These are phyloP conservation scores for Aphidoletes aphidimyza DNA, from an alignment of 2,888 invertebrate genomes.

Conservation along the genomic window DNA sequence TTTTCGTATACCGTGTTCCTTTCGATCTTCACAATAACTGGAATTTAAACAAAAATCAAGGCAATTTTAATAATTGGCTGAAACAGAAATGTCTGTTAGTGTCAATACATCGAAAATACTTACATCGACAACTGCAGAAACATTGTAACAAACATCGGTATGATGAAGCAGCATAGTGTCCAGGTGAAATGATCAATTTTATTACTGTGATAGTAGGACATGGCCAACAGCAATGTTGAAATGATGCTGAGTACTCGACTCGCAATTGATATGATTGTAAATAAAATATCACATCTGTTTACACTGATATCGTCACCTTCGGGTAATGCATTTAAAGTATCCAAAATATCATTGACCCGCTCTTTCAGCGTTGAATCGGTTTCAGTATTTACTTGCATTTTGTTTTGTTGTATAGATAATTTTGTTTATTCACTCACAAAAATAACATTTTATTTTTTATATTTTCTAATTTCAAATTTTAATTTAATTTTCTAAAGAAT, in stretches of 20 bases:
- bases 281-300: constrained; percentile 60
- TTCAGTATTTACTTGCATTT: neutral
- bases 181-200: constrained; percentile 61
- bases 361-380: constrained; percentile 37
- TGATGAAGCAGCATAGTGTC: constrained; percentile 61
- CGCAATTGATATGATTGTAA: constrained; percentile 61
- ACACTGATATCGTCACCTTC: constrained; percentile 57
- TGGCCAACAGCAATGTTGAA: constrained; percentile 61
- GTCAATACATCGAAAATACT: constrained; percentile 58
- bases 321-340: constrained; percentile 47
- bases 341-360: constrained; percentile 29
- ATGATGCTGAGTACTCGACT: constrained; percentile 60
- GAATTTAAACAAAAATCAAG: neutral
- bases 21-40: constrained; percentile 21
- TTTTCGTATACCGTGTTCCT: constrained; percentile 55
- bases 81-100: too few relatives aligned
- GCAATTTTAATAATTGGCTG: too few relatives aligned
- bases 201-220: constrained; percentile 60
- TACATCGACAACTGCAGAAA: constrained; percentile 62
- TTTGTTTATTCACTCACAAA: neutral
- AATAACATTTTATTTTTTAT: neutral
- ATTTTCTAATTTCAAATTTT: neutral
- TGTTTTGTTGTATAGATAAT: too few relatives aligned
- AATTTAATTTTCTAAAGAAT: neutral
- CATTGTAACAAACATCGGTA: constrained; percentile 61